These are phyloP conservation scores for Oreortyx pictus DNA, from an alignment of 2,797 vertebrate species.

Conservation along the genomic window DNA sequence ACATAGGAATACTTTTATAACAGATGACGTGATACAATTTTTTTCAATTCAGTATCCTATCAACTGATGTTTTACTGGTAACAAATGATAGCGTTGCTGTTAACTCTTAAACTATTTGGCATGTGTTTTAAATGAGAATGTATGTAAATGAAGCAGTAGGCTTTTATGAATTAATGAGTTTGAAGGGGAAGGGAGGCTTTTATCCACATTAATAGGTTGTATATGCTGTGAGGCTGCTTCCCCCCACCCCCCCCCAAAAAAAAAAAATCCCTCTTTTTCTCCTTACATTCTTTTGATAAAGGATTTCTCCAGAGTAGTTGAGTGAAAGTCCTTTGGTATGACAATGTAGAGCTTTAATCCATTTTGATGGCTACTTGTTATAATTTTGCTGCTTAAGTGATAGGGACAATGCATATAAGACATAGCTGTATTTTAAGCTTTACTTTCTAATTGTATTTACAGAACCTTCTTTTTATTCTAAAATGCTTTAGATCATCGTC, in stretches of 20 bases:
- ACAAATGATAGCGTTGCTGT: neutral
- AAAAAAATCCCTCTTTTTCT: fast-evolving
- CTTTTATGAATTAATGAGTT: neutral
- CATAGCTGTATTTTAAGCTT: neutral
- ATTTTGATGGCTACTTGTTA: neutral
- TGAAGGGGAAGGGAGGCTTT: neutral
- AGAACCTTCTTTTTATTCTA: conserved; percentile 7
- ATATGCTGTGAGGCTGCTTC: neutral
- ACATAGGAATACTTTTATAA: neutral
- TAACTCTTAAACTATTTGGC: neutral
- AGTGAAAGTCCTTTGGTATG: neutral
- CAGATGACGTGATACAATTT: neutral
- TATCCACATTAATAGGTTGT: neutral
- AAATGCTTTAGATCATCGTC: conserved; percentile 20
- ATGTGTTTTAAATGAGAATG: neutral
- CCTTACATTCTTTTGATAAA: neutral
- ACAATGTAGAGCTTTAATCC: neutral
- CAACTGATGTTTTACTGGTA: neutral
- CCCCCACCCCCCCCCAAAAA: no score
- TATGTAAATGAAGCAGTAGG: neutral
- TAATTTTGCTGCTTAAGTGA: neutral
- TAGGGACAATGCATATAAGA: neutral
- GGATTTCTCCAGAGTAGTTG: neutral
- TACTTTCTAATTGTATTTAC: neutral
- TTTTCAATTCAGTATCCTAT: neutral